Evolutionary conservation across 2,888 invertebrate genomes (phyloP).

Genomic region (Sinhomidia bicolor): DNA sequence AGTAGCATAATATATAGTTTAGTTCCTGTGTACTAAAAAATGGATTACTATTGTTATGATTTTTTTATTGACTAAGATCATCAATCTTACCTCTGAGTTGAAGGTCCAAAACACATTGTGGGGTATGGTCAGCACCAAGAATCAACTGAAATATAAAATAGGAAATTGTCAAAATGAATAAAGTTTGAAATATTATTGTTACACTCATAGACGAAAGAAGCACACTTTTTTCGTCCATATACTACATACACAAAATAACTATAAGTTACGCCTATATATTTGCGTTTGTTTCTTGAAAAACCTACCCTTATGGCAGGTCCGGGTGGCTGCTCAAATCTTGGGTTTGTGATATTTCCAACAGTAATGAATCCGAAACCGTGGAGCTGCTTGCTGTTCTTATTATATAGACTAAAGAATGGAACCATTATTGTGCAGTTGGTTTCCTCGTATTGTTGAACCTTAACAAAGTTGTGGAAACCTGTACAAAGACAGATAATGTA

Average conservation of each 20-base stretch:
- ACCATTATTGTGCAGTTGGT: conserved; percentile 69
- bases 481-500: too few relatives aligned
- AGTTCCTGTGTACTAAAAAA: too few relatives aligned
- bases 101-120: conserved; percentile 57
- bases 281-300: conserved; percentile 14
- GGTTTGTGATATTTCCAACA: conserved; percentile 65
- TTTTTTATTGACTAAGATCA: background rate
- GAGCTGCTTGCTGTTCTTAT: conserved; percentile 58
- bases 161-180: background rate
- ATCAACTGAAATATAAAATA: conserved; percentile 38
- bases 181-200: background rate
- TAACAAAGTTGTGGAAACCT: conserved; percentile 69
- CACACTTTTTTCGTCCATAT: too few relatives aligned
- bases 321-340: conserved; percentile 74
- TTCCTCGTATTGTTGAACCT: conserved; percentile 60
- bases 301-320: conserved; percentile 67
- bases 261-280: too few relatives aligned
- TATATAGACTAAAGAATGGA: conserved; percentile 74
- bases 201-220: background rate
- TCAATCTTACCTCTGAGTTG: background rate
- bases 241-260: too few relatives aligned
- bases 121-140: conserved; percentile 21
- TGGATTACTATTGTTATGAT: too few relatives aligned
- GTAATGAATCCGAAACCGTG: conserved; percentile 76
- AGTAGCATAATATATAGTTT: background rate